Conservation (phyloP, 2,113 vertebrate genomes). For the Spheniscus mendiculus region DNA sequence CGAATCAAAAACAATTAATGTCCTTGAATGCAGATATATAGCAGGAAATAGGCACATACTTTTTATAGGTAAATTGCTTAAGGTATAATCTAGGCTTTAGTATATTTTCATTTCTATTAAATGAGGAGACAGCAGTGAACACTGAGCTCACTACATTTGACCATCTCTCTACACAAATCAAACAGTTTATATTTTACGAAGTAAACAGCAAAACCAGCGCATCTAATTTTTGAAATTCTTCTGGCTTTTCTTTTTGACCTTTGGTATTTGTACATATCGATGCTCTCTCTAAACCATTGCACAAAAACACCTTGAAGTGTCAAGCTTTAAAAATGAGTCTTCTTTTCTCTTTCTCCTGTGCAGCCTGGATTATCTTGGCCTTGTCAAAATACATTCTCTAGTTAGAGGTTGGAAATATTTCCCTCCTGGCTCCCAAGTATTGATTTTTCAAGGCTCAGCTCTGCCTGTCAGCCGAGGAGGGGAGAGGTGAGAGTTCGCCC, state of each 20-base stretch:
- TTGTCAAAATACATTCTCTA: conserved; percentile 83
- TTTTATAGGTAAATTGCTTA: neutral
- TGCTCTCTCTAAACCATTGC: conserved; percentile 64
- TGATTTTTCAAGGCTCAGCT: conserved; percentile 80
- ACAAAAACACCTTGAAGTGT: conserved; percentile 80
- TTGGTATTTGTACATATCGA: conserved; percentile 79
- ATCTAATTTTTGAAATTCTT: conserved; percentile 74
- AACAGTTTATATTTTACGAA: neutral
- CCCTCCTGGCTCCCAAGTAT: conserved; percentile 81
- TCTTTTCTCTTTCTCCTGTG: conserved; percentile 69
- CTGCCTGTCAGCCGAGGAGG: conserved; percentile 70
- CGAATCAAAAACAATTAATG: neutral
- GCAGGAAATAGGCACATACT: neutral
- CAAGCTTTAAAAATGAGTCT: conserved; percentile 79
- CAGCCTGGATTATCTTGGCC: conserved; percentile 78
- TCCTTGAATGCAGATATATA: neutral
- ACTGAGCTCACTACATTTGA: neutral
- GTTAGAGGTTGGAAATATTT: conserved; percentile 82
- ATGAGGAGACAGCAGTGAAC: neutral
- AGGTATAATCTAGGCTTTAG: neutral
- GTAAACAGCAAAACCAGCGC: conserved; percentile 38
- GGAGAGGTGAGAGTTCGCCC: conserved; percentile 77
- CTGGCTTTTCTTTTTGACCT: conserved; percentile 74
- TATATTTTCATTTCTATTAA: neutral
- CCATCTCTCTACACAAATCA: neutral